A percentile compares a stretch with the other conserved stretches of the same genome.
phyloP scores from a whole-genome alignment of 1,140 invertebrate species.

The Sitobion miscanthi region DNA sequence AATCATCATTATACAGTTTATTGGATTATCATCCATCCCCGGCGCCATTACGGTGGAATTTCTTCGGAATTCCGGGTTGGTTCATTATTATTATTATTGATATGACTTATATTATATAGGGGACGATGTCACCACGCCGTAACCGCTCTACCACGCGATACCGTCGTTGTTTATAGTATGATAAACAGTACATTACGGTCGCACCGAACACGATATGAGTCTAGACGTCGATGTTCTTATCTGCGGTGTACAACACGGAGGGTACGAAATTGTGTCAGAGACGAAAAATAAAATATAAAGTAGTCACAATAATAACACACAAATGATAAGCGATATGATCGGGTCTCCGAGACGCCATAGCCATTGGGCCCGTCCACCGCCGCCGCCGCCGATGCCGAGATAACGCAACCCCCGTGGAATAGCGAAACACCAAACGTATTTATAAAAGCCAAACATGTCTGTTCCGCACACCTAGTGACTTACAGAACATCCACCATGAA shows the following conservation, averaged over 20 bases:
- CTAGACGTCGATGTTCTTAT: slow-evolving; percentile 15
- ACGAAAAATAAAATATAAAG: background rate
- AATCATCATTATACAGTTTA: background rate
- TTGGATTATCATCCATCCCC: background rate
- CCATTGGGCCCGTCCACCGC: background rate
- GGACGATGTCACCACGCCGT: background rate
- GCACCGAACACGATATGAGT: background rate
- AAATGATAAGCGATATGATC: background rate
- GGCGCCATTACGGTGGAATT: background rate
- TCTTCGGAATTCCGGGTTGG: slow-evolving; percentile 2
- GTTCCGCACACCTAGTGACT: background rate
- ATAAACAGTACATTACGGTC: background rate
- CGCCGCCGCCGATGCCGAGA: background rate
- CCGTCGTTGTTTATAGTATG: background rate
- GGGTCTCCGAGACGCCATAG: background rate
- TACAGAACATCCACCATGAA: slow-evolving; percentile 26
- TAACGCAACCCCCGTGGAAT: background rate
- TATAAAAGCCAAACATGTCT: background rate
- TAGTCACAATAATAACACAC: background rate
- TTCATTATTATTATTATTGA: slow-evolving; percentile 26
- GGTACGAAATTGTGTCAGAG: background rate
- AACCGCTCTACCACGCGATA: background rate
- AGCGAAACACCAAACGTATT: background rate
- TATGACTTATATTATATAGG: background rate
- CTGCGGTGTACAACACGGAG: background rate